These are phyloP conservation scores for Heliconius erato DNA, from an alignment of 2,888 invertebrate species.

Conservation along the genomic window DNA sequence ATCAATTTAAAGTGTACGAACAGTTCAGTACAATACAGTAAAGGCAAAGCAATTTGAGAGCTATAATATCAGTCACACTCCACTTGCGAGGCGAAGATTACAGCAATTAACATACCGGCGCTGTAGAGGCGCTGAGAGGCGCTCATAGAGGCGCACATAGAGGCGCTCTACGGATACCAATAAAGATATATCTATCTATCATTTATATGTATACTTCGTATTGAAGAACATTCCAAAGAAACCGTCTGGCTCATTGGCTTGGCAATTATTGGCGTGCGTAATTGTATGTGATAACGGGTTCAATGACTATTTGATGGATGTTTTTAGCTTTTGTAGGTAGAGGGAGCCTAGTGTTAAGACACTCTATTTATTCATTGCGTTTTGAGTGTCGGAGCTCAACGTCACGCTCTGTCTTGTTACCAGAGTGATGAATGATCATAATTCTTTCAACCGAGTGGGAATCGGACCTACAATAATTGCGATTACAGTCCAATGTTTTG, in stretches of 20 bases:
- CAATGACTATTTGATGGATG: background rate
- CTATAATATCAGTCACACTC: slow-evolving; percentile 50
- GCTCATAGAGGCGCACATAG: too few relatives aligned
- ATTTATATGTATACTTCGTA: background rate
- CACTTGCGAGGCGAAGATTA: slow-evolving; percentile 38
- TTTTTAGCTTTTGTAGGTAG: background rate
- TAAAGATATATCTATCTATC: slow-evolving; percentile 15
- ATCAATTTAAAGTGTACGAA: slow-evolving; percentile 20
- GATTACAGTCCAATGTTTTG: too few relatives aligned
- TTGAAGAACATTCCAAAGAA: background rate
- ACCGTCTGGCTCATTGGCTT: slow-evolving; percentile 1
- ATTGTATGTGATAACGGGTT: background rate
- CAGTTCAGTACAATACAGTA: background rate
- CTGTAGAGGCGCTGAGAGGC: too few relatives aligned
- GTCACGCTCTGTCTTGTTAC: background rate
- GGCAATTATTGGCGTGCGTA: background rate
- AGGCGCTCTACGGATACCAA: slow-evolving; percentile 3
- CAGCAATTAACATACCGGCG: slow-evolving; percentile 46
- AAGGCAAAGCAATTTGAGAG: slow-evolving; percentile 36
- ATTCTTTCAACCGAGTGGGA: background rate
- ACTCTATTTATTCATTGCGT: background rate
- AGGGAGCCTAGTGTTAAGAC: too few relatives aligned
- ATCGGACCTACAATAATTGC: too few relatives aligned
- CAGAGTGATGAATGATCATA: background rate
- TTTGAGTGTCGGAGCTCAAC: background rate